phyloP scores from a whole-genome alignment of 2,888 invertebrate species.

The Dasysyrphus tricinctus region DNA sequence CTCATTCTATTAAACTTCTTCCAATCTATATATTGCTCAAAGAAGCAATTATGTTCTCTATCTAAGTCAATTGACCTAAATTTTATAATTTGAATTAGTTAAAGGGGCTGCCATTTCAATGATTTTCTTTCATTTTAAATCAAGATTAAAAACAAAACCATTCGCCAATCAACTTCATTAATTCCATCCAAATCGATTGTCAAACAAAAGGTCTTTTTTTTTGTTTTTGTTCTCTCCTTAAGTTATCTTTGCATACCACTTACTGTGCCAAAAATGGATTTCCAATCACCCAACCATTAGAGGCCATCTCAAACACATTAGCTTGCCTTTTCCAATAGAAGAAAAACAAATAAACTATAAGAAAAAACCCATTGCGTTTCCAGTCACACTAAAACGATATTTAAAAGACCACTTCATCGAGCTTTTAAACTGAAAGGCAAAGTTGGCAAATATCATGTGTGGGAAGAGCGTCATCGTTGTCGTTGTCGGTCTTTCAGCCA shows the following conservation, averaged over 20 bases:
- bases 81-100: background rate
- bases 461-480: slow-evolving; percentile 47
- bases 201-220: slow-evolving; percentile 7
- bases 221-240: background rate
- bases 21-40: no score
- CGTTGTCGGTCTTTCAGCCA: slow-evolving; percentile 21
- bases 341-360: background rate
- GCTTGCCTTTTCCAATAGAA: background rate
- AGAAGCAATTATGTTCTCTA: no score
- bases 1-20: no score
- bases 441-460: slow-evolving; percentile 40
- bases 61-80: background rate
- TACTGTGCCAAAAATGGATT: slow-evolving; percentile 67
- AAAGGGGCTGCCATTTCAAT: background rate
- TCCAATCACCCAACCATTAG: slow-evolving; percentile 69
- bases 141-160: background rate
- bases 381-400: slow-evolving; percentile 6
- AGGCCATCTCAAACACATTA: slow-evolving; percentile 64
- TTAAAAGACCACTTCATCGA: slow-evolving; percentile 9
- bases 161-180: slow-evolving; percentile 28
- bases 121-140: background rate
- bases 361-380: background rate
- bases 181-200: slow-evolving; percentile 24
- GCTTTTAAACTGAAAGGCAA: slow-evolving; percentile 27
- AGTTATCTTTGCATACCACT: slow-evolving; percentile 60